Conservation (phyloP, 37 sponge, comb jelly and placozoan species). For the Spongilla lacustris region DNA sequence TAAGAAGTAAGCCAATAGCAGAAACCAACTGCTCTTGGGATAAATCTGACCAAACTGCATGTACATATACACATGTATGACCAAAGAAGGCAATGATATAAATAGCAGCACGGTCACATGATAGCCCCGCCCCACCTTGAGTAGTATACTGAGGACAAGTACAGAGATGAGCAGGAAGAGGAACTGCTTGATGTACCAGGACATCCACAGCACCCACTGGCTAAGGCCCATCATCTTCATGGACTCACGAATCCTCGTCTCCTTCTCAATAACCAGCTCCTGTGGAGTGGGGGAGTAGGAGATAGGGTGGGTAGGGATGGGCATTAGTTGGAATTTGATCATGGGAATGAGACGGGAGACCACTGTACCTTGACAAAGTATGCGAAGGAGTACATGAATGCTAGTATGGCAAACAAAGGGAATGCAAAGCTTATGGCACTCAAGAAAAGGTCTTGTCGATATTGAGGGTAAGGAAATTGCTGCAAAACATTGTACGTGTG, state of each 20-base stretch:
- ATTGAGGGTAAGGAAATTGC: conserved; percentile 79
- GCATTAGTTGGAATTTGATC: background rate
- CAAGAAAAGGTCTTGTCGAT: conserved; percentile 63
- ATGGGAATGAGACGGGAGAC: no score
- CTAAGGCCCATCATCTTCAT: conserved; percentile 96
- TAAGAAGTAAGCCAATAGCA: conserved; percentile 55
- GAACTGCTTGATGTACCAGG: conserved; percentile 85
- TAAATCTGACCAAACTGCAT: conserved; percentile 11
- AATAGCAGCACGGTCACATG: no score
- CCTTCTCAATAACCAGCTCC: conserved; percentile 78
- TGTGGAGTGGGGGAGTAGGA: background rate
- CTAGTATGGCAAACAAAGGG: conserved; percentile 70
- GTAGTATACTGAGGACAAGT: conserved; percentile 23
- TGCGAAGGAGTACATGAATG: conserved; percentile 73
- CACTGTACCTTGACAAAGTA: conserved; percentile 29
- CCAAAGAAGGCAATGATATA: background rate
- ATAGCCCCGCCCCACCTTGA: conserved; percentile 54
- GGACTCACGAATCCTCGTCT: conserved; percentile 75
- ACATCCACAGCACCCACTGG: conserved; percentile 73
- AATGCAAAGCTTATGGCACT: conserved; percentile 40
- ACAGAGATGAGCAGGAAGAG: conserved; percentile 70
- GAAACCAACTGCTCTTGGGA: conserved; percentile 51
- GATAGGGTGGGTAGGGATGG: background rate
- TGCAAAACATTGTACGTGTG: no score
- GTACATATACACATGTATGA: background rate